phyloP scores from a whole-genome alignment of 2,888 invertebrate genomes.

The Tetragnatha montana region DNA sequence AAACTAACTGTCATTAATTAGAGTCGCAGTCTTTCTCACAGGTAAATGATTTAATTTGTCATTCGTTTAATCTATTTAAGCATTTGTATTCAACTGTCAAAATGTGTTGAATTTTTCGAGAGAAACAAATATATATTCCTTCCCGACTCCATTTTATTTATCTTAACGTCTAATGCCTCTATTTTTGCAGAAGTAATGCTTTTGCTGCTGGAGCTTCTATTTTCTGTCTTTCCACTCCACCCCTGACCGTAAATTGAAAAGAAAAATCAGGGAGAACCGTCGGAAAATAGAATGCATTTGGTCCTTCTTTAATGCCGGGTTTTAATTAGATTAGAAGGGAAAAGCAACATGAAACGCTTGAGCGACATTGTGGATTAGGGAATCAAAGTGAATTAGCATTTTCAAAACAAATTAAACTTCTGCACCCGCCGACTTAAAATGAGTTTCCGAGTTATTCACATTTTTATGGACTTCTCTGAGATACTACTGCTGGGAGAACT shows the following conservation, averaged over 20 bases:
- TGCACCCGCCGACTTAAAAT: not conserved
- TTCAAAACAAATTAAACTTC: not conserved
- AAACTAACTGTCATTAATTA: too few species aligned
- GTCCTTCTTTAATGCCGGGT: constrained; percentile 3
- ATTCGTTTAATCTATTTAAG: too few species aligned
- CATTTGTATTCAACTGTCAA: too few species aligned
- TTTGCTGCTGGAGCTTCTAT: not conserved
- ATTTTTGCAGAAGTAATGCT: not conserved
- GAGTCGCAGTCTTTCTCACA: too few species aligned
- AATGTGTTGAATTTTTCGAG: too few species aligned
- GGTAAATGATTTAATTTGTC: too few species aligned
- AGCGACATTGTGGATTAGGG: constrained; percentile 11
- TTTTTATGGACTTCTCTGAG: not conserved
- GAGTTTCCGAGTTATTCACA: not conserved
- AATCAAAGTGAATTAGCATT: constrained; percentile 1
- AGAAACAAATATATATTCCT: too few species aligned
- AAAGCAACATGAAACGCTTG: constrained; percentile 30
- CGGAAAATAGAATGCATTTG: constrained; percentile 35
- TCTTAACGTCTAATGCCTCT: too few species aligned
- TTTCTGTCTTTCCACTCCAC: not conserved
- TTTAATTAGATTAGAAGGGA: constrained; percentile 47
- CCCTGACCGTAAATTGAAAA: constrained; percentile 36
- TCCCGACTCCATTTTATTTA: too few species aligned
- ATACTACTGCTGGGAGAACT: not conserved
- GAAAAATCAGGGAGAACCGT: not conserved